Evolutionary conservation across 1,140 invertebrate genomes (phyloP).

Genomic region (Nasonia longicornis): DNA sequence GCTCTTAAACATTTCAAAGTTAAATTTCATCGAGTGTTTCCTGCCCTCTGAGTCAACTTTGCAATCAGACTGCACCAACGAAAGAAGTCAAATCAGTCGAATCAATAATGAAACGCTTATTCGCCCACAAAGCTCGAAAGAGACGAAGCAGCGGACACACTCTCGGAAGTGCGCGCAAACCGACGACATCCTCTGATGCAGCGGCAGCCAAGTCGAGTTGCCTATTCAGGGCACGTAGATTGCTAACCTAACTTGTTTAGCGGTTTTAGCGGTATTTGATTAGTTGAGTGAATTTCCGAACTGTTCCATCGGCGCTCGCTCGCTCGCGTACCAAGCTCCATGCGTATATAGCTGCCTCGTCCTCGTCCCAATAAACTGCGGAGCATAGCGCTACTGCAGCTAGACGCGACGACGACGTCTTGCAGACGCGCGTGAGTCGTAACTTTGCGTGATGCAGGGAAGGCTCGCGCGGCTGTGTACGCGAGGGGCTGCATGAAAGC

Average conservation of each 20-base stretch:
- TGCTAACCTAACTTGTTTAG: conserved; percentile 68
- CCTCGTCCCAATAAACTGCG: background rate
- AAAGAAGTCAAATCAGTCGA: too few relatives aligned
- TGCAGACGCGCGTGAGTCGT: background rate
- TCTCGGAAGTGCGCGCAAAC: background rate
- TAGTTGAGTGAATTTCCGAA: conserved; percentile 68
- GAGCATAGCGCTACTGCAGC: background rate
- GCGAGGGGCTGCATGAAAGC: background rate
- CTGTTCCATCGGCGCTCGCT: conserved; percentile 57
- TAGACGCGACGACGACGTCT: conserved; percentile 38
- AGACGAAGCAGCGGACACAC: background rate
- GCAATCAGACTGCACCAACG: too few relatives aligned
- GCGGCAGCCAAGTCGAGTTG: conserved; percentile 50
- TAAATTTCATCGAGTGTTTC: too few relatives aligned
- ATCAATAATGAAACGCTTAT: too few relatives aligned
- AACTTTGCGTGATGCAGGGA: background rate
- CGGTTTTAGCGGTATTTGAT: conserved; percentile 69
- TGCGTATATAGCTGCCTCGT: background rate
- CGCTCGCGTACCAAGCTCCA: conserved; percentile 40
- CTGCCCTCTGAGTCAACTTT: too few relatives aligned
- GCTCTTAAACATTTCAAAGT: background rate
- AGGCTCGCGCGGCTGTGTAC: too few relatives aligned
- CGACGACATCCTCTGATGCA: conserved; percentile 13
- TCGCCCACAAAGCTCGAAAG: background rate
- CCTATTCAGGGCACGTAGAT: conserved; percentile 66